Base-by-base conservation (phyloP, 2,113 vertebrate genomes). In the Lasiurus cinereus region DNA sequence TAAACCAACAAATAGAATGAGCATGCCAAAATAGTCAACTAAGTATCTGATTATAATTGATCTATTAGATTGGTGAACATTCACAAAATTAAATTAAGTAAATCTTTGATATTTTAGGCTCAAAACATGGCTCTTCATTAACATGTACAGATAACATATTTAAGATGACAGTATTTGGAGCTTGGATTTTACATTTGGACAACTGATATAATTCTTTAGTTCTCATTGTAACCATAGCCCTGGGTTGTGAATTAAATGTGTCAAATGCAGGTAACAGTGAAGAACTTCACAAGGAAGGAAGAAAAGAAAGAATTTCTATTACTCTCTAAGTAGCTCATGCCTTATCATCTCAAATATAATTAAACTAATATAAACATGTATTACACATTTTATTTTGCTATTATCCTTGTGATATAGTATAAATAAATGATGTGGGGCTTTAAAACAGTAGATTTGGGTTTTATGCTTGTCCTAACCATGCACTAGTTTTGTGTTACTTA, bases 211-310 rank as follows among this genome's bases (percentile, higher is more conserved):
- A 88, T 85, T 72, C 22, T 77, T 93, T 59, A 77, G 22, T 14
- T 91, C 24, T 70, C 50, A 11, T 48, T 79, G 5, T 54, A 87
- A 54, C 13, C 43, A 54, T 39, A 88, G 18, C 1, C 52, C 18
- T 83, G 7, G 6, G 21, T 29, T 74, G 3, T 89, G 43, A 94
- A 82, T 91, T 88, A 83, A 80, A 67, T 84, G 27, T 52, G 8
- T 36, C 56, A 87, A 91, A 90, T n/a, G 1, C 15, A 79, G 5
- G 16, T 79, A 84, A 91, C 33, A 88, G 67, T 5, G 31, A 46
- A 92, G 39, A 92, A 21, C 73, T 84, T 94, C n/a, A 79, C 12
- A 64, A 87, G 8, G 31, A 93, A 95, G 22, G 11, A 88, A 78
- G 43, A 59, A 80, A 54, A 67, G 19, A 93, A 86, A 64, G 9